Base-by-base conservation (phyloP, 2,797 vertebrate species). In the Oceanodroma leucorhoa region DNA sequence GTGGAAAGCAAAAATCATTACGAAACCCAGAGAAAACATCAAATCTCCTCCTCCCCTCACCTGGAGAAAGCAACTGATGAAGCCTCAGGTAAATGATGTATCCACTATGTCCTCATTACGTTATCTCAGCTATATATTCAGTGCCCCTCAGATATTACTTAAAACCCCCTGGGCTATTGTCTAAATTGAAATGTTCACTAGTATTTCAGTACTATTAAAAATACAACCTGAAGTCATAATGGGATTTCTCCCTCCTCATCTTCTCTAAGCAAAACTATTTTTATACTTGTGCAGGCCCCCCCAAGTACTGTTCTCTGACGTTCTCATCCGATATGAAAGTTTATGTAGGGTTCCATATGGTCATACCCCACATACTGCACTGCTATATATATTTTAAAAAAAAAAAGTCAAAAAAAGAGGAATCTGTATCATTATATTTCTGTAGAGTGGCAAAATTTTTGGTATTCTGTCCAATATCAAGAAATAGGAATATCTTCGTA, bases 121-220 rank as follows among this genome's bases (percentile, higher is more conserved):
- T 53, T 78, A 79, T 61, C 55, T 70, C n/a, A 67, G 10, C 50
- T 89, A 61, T 58, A 84, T 83, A 89, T 48, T 78, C 79, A 93
- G 7, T 60, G 45, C 16, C 83, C 46, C 58, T 61, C 21, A 80
- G 69, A 64, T 57, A 86, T 27, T 69, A 78, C 15, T 80, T 64
- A 67, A 94, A 70, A 90, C 8, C 40, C 85, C 64, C 71, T 34
- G 71, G 66, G 67, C 38, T 85, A 34, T n/a, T 85, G 41, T 62
- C 64, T 89, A 94, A 96, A 96, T 48, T 61, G 23, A 95, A 97
- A 96, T 75, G 70, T 48, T 84, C 90, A 30, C 72, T 78, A 11
- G 5, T 64, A 91, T 81, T 95, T 94, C 89, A 50, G 71, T 46
- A 89, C 45, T 85, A 93, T 62, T 84, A 66, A 79, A 95, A 97